Evolutionary conservation across 2,113 vertebrate species (phyloP), one percentile per base, ranked within the genome.

Genomic region (Asarcornis scutulata): DNA sequence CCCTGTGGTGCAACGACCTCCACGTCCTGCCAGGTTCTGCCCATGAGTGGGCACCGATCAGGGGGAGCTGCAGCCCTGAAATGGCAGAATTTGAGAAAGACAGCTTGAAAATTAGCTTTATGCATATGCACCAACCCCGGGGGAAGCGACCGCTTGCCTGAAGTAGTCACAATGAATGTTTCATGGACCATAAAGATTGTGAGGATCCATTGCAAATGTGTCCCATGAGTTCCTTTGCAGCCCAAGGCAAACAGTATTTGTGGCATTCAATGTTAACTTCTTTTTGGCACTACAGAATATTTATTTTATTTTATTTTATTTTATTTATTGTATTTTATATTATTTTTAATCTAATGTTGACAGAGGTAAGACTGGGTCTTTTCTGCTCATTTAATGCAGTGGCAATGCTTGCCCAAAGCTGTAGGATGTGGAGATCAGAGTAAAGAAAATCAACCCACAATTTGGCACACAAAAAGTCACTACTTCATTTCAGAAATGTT

Each of bases 121-220:
- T 78, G 31, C 32, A 60, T 63, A 31, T 13, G 77, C 42, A 36
- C 38, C 52, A 50, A 55, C 7, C 44, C 58, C 2, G 3, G 0
- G 6, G 34, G 74, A 64, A 44, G 26, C 0, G 2, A 38, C 13
- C 0, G 1, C 71, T 87, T 0, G 0, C 29, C 23, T 1, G 0
- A 58, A 58, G 50, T 7, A 66, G 26, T 52, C 40, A 13, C 44
- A 22, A n/a, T 4, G 7, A 83, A 16, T 2, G 0, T 75, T 89
- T 94, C 64, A 83, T 6, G 71, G 63, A 17, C 68, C 60, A 31
- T 71, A 80, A 75, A 74, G 34, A 11, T 1, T 17, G 38, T 17
- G 73, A 95, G n/a, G 46, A 46, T 7, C 78, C 50, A 46, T 13
- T 60, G 52, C 63, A 60, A 53, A 27, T 52, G 59, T 52, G 23